Evolutionary conservation across 2,797 vertebrate species (phyloP).

Genomic region (Catharus ustulatus): DNA sequence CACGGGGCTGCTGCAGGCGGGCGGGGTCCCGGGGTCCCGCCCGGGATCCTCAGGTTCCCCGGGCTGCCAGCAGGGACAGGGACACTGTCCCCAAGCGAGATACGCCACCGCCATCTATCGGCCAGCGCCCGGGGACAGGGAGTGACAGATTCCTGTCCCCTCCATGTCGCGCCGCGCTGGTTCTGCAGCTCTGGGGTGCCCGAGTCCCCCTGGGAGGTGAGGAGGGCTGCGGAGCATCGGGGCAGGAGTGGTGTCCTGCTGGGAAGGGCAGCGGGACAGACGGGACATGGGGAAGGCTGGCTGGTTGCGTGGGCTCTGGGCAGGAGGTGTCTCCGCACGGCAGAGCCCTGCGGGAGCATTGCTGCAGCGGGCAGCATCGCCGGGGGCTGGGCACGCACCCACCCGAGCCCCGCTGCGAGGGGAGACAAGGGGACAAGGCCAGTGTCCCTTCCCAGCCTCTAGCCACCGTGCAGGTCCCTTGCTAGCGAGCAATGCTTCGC

Average conservation of each 20-base stretch:
- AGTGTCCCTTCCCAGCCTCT: neutral
- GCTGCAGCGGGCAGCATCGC: neutral
- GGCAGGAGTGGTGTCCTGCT: no score
- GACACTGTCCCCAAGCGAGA: neutral
- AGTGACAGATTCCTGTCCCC: neutral
- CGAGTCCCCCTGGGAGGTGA: neutral
- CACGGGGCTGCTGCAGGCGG: neutral
- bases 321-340: neutral
- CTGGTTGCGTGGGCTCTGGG: neutral
- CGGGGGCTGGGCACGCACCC: neutral
- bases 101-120: constrained; percentile 63
- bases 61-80: neutral
- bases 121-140: neutral
- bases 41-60: no score
- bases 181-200: neutral
- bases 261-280: neutral
- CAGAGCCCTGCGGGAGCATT: neutral
- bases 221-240: neutral
- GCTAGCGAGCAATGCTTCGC: rapidly evolving
- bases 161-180: rapidly evolving
- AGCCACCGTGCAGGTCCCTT: neutral
- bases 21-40: no score
- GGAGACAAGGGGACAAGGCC: neutral
- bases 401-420: rapidly evolving
- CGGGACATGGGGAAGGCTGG: neutral